These are phyloP conservation scores for Drosophila antonietae DNA, from an alignment of 2,888 invertebrate genomes.

Conservation along the genomic window DNA sequence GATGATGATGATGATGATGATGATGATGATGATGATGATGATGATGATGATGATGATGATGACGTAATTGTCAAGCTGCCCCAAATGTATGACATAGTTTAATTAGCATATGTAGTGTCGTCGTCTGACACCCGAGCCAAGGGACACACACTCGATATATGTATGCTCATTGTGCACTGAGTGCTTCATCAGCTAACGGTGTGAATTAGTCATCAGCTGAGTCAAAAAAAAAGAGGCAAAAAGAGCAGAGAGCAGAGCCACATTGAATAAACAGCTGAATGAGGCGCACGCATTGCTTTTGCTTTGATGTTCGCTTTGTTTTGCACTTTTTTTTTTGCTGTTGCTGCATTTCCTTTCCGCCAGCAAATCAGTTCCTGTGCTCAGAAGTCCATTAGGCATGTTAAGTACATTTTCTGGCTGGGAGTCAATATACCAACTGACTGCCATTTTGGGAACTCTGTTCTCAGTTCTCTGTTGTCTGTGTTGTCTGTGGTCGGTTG, in stretches of 20 bases:
- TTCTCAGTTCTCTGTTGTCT: constrained; percentile 1
- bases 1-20: constrained; percentile 24
- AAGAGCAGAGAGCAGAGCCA: not conserved
- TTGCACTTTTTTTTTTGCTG: constrained; percentile 39
- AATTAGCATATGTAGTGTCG: constrained; percentile 1
- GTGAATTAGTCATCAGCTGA: constrained; percentile 57
- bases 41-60: constrained; percentile 1
- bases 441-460: constrained; percentile 25
- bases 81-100: constrained; percentile 23
- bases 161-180: constrained; percentile 9
- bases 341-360: constrained; percentile 46
- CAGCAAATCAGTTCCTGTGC: constrained; percentile 37
- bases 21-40: constrained; percentile 20
- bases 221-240: constrained; percentile 3
- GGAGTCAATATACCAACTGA: constrained; percentile 42
- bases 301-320: constrained; percentile 35
- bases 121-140: constrained; percentile 10
- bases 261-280: constrained; percentile 15
- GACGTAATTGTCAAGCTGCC: constrained; percentile 47
- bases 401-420: constrained; percentile 48
- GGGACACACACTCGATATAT: constrained; percentile 1
- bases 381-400: constrained; percentile 63
- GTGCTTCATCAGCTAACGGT: constrained; percentile 42
- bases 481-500: constrained; percentile 12
- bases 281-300: constrained; percentile 28